These are phyloP conservation scores for Etheostoma spectabile DNA, from an alignment of 2,113 vertebrate species.

Conservation along the genomic window DNA sequence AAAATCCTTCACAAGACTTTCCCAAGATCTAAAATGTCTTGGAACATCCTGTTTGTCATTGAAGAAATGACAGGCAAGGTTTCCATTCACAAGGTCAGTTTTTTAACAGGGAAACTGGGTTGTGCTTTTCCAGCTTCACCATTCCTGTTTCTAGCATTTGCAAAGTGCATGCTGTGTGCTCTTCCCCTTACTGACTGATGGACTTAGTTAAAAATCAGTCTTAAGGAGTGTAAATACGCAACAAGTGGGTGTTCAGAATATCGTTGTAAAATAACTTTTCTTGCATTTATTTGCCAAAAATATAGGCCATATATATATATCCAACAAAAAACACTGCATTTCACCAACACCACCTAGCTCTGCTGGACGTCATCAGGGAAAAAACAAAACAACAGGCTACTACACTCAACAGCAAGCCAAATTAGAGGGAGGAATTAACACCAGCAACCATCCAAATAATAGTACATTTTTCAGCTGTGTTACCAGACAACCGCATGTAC, in stretches of 20 bases:
- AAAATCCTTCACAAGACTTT: not conserved
- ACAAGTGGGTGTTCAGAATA: conserved; percentile 51
- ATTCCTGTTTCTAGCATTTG: not conserved
- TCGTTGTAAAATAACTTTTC: conserved; percentile 2
- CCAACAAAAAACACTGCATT: not conserved
- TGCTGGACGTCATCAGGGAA: not conserved
- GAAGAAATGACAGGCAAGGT: not conserved
- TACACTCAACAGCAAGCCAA: not conserved
- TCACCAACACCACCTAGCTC: not conserved
- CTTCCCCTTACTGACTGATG: conserved; percentile 1
- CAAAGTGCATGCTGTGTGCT: not conserved
- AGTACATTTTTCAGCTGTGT: not conserved
- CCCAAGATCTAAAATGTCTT: not conserved
- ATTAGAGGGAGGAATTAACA: conserved; percentile 4
- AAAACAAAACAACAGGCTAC: conserved; percentile 4
- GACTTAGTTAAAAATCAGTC: conserved; percentile 10
- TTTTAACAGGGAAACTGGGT: not conserved
- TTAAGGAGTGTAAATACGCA: conserved; percentile 23
- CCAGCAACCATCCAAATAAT: conserved; percentile 7
- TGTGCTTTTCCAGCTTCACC: not conserved
- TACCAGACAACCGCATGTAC: not conserved
- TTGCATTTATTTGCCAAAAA: conserved; percentile 12
- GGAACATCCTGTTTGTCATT: not conserved
- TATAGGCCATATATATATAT: not conserved
- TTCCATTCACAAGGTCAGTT: not conserved